These are phyloP conservation scores for Erebia aethiops DNA, from an alignment of 2,888 invertebrate genomes.

Conservation along the genomic window DNA sequence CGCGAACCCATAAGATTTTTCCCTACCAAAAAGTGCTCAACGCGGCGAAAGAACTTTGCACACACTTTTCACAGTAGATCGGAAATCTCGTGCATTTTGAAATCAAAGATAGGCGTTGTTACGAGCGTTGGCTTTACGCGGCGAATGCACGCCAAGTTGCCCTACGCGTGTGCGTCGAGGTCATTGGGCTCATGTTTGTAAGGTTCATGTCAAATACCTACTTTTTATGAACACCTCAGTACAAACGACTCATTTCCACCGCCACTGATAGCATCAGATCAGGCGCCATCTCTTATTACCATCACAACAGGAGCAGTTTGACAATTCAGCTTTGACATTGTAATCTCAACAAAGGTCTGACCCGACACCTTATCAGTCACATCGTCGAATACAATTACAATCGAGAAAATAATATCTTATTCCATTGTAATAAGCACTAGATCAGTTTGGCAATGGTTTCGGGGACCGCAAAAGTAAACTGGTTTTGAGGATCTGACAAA, in stretches of 20 bases:
- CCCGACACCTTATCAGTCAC: slow-evolving; percentile 69
- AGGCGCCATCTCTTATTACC: slow-evolving; percentile 73
- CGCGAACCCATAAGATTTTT: no score
- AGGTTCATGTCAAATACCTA: not conserved
- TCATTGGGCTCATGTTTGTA: no score
- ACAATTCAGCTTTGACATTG: slow-evolving; percentile 68
- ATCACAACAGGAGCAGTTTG: slow-evolving; percentile 63
- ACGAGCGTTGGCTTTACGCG: not conserved
- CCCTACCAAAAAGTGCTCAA: no score
- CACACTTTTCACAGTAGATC: no score
- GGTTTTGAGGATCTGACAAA: slow-evolving; percentile 37
- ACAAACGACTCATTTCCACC: slow-evolving; percentile 17
- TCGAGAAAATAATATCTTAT: slow-evolving; percentile 39
- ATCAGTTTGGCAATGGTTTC: slow-evolving; percentile 17
- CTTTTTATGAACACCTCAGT: slow-evolving; percentile 3
- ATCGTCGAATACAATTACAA: slow-evolving; percentile 47
- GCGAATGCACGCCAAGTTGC: no score
- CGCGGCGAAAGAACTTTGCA: no score
- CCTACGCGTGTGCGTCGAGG: no score
- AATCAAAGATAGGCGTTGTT: not conserved
- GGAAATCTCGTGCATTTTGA: no score
- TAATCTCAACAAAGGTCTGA: slow-evolving; percentile 74
- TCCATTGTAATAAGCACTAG: slow-evolving; percentile 4
- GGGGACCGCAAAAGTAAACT: slow-evolving; percentile 31
- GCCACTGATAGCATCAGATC: slow-evolving; percentile 56